phyloP scores from a whole-genome alignment of 2,888 invertebrate species.

The Scrobipalpa costella region DNA sequence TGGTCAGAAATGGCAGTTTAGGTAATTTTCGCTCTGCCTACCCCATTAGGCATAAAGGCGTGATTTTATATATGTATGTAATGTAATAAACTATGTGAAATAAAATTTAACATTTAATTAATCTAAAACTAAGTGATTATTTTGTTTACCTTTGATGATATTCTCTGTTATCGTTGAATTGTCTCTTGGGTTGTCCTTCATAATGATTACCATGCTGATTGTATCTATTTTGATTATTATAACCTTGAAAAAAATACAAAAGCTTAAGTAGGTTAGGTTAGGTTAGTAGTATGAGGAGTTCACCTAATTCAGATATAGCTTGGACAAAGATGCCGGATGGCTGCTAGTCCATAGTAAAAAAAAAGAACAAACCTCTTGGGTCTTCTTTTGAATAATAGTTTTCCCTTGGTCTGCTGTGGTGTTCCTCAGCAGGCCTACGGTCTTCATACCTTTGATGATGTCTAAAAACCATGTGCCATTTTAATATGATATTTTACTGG shows the following conservation, averaged over 20 bases:
- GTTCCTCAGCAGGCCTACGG: slow-evolving; percentile 50
- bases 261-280: neutral
- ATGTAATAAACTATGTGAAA: no score
- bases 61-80: no score
- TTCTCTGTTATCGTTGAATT: slow-evolving; percentile 58
- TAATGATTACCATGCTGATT: slow-evolving; percentile 67
- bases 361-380: slow-evolving; percentile 50
- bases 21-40: no score
- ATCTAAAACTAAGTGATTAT: neutral
- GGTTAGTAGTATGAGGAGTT: neutral
- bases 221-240: slow-evolving; percentile 48
- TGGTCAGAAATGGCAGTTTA: no score
- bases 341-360: no score
- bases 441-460: slow-evolving; percentile 59
- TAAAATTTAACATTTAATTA: no score
- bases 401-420: slow-evolving; percentile 58
- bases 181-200: slow-evolving; percentile 59
- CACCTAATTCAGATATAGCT: no score
- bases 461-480: slow-evolving; percentile 40
- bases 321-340: no score
- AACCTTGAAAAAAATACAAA: slow-evolving; percentile 46
- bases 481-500: neutral
- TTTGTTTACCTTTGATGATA: slow-evolving; percentile 52
- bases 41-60: no score
- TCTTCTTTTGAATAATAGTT: slow-evolving; percentile 61